Evolutionary conservation across 2,797 vertebrate genomes (phyloP).

Genomic region (Eulemur mongoz): DNA sequence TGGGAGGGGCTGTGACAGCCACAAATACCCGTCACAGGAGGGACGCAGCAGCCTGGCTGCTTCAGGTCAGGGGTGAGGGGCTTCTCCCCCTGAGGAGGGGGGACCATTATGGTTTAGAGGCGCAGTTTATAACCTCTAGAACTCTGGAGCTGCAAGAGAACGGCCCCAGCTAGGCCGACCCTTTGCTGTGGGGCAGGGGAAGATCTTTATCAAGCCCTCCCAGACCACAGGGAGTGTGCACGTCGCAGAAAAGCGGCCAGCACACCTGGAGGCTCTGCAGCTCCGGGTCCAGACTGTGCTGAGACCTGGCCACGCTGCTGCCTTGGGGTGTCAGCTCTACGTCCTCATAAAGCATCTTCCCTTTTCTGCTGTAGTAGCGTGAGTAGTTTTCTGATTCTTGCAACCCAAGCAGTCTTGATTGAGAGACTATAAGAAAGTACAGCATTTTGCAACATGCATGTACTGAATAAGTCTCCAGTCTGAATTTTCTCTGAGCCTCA

Average conservation of each 20-base stretch:
- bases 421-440: neutral
- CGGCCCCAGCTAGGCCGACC: neutral
- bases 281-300: neutral
- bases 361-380: neutral
- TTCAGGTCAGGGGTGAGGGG: neutral
- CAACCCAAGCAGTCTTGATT: neutral
- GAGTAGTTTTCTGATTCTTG: neutral
- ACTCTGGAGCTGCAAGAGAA: neutral
- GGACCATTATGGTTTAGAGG: neutral
- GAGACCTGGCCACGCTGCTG: neutral
- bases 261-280: neutral
- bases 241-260: too few relatives aligned
- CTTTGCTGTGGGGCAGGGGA: neutral
- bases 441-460: accelerated
- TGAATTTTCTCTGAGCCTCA: neutral
- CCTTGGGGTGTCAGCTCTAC: neutral
- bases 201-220: neutral
- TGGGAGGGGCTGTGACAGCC: neutral
- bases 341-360: neutral
- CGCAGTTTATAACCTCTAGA: neutral
- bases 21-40: accelerated
- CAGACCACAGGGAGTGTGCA: too few relatives aligned
- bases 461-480: too few relatives aligned
- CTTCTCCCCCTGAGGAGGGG: neutral
- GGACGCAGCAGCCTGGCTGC: neutral